phyloP scores from a whole-genome alignment of 2,797 vertebrate species.

The Sebastiscus albofasciatus region DNA sequence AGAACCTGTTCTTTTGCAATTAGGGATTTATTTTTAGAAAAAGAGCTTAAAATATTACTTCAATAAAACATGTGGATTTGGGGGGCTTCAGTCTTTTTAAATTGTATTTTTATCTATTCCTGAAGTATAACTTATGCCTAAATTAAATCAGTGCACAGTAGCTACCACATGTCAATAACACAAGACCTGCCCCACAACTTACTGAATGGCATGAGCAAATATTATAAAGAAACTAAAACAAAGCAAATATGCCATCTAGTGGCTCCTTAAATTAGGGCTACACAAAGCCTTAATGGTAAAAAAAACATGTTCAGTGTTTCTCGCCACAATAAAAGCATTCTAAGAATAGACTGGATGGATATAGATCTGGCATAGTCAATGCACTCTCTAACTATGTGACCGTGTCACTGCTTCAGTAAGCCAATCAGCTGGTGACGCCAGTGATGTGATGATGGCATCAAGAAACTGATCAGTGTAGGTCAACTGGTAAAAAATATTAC shows the following conservation, averaged over 20 bases:
- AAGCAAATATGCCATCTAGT: conserved; percentile 66
- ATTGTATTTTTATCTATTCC: background rate
- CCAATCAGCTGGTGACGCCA: conserved; percentile 71
- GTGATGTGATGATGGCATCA: conserved; percentile 25
- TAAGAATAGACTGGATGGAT: conserved; percentile 49
- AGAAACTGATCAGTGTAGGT: conserved; percentile 39
- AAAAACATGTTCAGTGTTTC: background rate
- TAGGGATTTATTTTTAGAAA: background rate
- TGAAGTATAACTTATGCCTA: background rate
- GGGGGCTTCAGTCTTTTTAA: background rate
- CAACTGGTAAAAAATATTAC: conserved; percentile 40
- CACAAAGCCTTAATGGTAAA: background rate
- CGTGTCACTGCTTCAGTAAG: conserved; percentile 54
- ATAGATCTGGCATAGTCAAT: conserved; percentile 13
- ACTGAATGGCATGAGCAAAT: background rate
- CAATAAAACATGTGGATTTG: background rate
- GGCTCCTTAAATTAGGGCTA: conserved; percentile 4
- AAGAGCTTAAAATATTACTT: background rate
- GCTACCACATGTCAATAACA: background rate
- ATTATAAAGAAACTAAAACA: background rate
- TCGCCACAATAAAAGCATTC: background rate
- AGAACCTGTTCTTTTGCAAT: background rate
- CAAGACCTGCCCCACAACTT: background rate
- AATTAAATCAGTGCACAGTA: background rate
- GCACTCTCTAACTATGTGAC: conserved; percentile 30